Base-by-base conservation (phyloP, 2,113 vertebrate genomes). In the Collichthys lucidus region DNA sequence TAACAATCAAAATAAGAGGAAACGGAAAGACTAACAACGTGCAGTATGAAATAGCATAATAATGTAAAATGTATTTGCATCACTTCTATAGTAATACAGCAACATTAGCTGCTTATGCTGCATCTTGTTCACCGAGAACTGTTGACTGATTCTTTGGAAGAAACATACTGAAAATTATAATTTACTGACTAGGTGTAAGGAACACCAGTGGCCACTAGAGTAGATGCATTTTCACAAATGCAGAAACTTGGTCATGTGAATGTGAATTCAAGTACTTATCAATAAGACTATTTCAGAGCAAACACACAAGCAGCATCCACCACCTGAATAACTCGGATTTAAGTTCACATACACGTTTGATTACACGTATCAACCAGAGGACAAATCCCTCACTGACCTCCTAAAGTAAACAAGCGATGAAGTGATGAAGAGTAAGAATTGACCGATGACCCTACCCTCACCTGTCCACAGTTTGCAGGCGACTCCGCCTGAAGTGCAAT, bases 401-500 rank as follows among this genome's bases (percentile, higher is more conserved):
- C 22, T 53, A 79, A 89, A 74, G 84, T 85, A 93, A 96, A 80
- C 91, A 95, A 85, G 83, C 61, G 77, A 83, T 52, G 66, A 82
- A 46, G 67, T 68, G 86, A 90, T 91, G 72, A 87, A 88, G 65
- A 67, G 47, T n/a, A 85, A 82, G 86, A 86, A 80, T 91, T 89
- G 85, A 82, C 92, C 91, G 88, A 5, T 92, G 94, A 96, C 94
- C 91, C 86, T 80, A 64, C 61, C 63, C 66, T 92, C 91, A 93
- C 93, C 93, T 93, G 91, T 91, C 92, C 79, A n/a, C 89, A 91
- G 88, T 92, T 94, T 91, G 78, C 56, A n/a, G 63, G 92, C 89
- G 83, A 88, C 88, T 95, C 85, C 79, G 86, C 65, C 82, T 90
- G 75, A 94, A 90, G 79, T 85, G 92, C 92, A 95, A 95, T 95